phyloP scores from a whole-genome alignment of 2,888 invertebrate species.

The Rhaphigaster nebulosa region DNA sequence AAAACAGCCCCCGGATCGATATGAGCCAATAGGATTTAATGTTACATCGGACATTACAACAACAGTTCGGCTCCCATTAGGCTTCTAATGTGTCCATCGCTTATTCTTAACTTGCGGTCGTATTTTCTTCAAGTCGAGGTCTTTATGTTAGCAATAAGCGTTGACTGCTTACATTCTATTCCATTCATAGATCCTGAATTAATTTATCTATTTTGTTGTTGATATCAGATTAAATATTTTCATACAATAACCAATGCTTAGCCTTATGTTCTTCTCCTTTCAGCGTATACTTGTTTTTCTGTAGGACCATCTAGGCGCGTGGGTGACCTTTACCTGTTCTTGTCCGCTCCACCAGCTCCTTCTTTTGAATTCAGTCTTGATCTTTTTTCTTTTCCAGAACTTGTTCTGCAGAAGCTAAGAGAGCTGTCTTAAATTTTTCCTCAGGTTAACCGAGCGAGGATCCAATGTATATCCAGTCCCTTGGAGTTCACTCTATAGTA shows the following conservation, averaged over 20 bases:
- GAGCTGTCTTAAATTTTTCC: neutral
- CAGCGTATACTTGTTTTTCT: no score
- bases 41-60: conserved; percentile 14
- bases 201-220: neutral
- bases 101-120: neutral
- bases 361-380: neutral
- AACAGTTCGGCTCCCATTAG: neutral
- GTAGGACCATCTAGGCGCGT: neutral
- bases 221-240: no score
- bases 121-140: neutral
- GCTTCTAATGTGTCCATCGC: neutral
- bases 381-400: neutral
- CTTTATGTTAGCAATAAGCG: neutral
- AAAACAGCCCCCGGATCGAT: conserved; percentile 34
- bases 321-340: neutral
- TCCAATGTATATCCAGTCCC: neutral
- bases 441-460: neutral
- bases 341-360: neutral
- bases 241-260: no score
- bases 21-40: conserved; percentile 30
- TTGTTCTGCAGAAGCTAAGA: neutral
- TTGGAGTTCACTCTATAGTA: neutral
- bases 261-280: no score
- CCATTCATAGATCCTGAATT: neutral
- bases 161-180: neutral